Evolutionary conservation across 1,140 invertebrate species (phyloP).

Genomic region (Zaprionus kolodkinae): DNA sequence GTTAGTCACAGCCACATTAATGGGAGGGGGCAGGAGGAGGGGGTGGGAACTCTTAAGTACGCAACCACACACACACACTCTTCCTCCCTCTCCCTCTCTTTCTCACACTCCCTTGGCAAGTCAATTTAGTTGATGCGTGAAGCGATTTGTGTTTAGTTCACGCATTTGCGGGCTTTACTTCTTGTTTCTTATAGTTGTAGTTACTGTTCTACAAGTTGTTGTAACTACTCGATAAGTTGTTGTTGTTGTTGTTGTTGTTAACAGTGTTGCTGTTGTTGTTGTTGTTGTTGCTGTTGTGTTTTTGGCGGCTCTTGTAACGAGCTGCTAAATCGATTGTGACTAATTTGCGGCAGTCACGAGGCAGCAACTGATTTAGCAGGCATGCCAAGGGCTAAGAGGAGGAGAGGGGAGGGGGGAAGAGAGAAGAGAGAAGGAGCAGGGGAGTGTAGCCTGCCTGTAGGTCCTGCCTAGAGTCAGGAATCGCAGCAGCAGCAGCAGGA

Average conservation of each 20-base stretch:
- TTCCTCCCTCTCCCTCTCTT: neutral
- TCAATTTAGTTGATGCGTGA: slow-evolving; percentile 77
- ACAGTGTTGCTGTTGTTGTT: slow-evolving; percentile 22
- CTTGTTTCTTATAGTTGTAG: slow-evolving; percentile 34
- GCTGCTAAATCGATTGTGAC: slow-evolving; percentile 79
- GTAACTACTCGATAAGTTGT: neutral
- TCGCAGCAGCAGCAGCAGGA: too few species aligned
- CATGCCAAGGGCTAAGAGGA: slow-evolving; percentile 27
- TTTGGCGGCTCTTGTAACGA: slow-evolving; percentile 71
- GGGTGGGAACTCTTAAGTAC: slow-evolving; percentile 1
- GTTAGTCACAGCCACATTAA: slow-evolving; percentile 48
- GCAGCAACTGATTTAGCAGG: slow-evolving; percentile 56
- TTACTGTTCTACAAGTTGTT: slow-evolving; percentile 22
- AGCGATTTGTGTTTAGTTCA: slow-evolving; percentile 62
- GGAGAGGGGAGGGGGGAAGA: too few species aligned
- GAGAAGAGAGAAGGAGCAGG: too few species aligned
- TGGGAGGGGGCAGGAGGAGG: neutral
- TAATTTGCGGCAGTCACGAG: slow-evolving; percentile 76
- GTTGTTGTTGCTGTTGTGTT: slow-evolving; percentile 47
- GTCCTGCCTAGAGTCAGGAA: neutral
- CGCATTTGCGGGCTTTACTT: slow-evolving; percentile 58
- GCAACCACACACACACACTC: slow-evolving; percentile 22
- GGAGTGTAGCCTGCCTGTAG: slow-evolving; percentile 18
- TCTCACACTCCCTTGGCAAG: slow-evolving; percentile 24
- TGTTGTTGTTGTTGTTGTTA: slow-evolving; percentile 22